These are phyloP conservation scores for Onthophagus taurus DNA, from an alignment of 1,140 invertebrate species.

Conservation along the genomic window DNA sequence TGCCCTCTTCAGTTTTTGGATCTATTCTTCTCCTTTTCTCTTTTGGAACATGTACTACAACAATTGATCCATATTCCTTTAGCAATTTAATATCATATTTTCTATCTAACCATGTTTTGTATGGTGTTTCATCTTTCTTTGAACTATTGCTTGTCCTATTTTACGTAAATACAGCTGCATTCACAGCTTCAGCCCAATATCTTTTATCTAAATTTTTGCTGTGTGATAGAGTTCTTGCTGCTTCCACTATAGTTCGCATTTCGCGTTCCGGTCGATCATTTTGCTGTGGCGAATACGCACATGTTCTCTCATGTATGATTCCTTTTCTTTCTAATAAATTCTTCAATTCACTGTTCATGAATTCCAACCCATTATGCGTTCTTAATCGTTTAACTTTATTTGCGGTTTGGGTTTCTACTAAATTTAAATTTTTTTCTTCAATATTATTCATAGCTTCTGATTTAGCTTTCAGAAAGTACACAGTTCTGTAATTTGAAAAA, in stretches of 20 bases:
- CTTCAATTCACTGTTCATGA: constrained; percentile 31
- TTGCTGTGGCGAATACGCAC: constrained; percentile 38
- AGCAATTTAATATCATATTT: constrained; percentile 24
- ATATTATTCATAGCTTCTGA: constrained; percentile 28
- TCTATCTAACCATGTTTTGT: constrained; percentile 20
- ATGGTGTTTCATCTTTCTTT: constrained; percentile 2
- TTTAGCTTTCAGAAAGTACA: constrained; percentile 30
- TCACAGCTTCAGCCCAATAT: constrained; percentile 8
- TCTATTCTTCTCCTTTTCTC: constrained; percentile 16
- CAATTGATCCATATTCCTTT: constrained; percentile 26
- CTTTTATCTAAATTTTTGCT: neutral
- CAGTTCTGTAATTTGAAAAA: constrained; percentile 25
- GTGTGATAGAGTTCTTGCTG: constrained; percentile 32
- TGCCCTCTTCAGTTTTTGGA: constrained; percentile 17
- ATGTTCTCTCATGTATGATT: constrained; percentile 25
- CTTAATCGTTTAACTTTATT: constrained; percentile 32
- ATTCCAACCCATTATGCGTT: constrained; percentile 39
- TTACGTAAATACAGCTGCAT: neutral
- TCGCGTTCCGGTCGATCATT: constrained; percentile 40
- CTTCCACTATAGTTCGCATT: constrained; percentile 37
- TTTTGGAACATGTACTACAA: constrained; percentile 15
- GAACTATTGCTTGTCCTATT: neutral
- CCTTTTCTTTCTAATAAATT: constrained; percentile 24
- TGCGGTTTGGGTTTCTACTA: constrained; percentile 30
- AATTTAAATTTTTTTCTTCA: constrained; percentile 17